These are phyloP conservation scores for Eurystomus gularis DNA, from an alignment of 2,113 vertebrate species.

Conservation along the genomic window DNA sequence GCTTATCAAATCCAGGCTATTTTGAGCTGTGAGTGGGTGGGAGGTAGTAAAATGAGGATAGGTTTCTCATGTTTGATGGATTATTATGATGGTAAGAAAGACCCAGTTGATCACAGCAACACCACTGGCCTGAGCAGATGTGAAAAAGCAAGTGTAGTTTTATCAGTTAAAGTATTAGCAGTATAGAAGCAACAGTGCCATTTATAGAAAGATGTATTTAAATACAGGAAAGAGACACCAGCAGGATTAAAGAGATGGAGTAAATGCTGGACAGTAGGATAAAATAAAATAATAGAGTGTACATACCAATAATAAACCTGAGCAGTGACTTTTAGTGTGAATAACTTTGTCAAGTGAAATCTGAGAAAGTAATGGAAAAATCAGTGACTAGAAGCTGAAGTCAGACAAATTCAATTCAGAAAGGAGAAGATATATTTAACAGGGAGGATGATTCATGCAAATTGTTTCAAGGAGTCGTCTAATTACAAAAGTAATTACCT, in stretches of 20 bases:
- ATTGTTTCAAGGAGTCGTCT: neutral
- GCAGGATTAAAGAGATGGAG: neutral
- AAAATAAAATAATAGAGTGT: neutral
- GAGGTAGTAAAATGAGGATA: constrained; percentile 12
- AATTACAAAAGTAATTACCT: constrained; percentile 37
- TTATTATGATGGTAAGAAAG: neutral
- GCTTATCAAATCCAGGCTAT: constrained; percentile 16
- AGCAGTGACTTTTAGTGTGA: neutral
- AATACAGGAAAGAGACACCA: neutral
- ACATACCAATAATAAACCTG: neutral
- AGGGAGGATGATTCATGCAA: constrained; percentile 33
- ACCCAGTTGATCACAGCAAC: neutral
- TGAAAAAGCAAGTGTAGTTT: neutral
- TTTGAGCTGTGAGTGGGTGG: neutral
- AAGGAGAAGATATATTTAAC: constrained; percentile 20
- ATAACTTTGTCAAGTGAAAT: neutral
- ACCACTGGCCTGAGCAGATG: neutral
- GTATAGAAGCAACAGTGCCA: neutral
- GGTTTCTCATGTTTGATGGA: constrained; percentile 27
- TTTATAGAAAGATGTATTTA: neutral
- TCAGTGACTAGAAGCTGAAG: neutral
- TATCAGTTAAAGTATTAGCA: neutral
- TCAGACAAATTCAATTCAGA: constrained; percentile 13
- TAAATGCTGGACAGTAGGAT: neutral
- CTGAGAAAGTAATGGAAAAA: neutral